A percentile compares a stretch with the other conserved stretches of the same genome.
These are phyloP conservation scores for Exocentrus adspersus DNA, from an alignment of 2,888 invertebrate species.

Conservation along the genomic window DNA sequence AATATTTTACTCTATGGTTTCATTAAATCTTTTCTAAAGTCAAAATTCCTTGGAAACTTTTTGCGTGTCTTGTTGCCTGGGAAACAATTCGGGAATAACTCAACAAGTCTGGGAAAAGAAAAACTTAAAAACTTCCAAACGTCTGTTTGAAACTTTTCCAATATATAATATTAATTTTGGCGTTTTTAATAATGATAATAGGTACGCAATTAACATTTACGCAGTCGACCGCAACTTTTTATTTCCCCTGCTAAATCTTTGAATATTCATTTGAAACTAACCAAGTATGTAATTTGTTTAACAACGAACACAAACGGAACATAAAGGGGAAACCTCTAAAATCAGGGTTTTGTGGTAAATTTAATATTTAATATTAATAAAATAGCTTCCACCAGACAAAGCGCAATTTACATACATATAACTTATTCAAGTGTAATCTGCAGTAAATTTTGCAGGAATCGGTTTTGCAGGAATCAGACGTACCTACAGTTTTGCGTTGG, in stretches of 20 bases:
- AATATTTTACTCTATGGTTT: too few species aligned
- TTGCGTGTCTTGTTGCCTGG: neutral
- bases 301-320: too few species aligned
- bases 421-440: neutral
- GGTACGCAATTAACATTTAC: too few species aligned
- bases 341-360: neutral
- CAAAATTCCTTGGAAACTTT: neutral
- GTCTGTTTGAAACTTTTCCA: neutral
- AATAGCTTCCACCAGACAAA: neutral
- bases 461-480: too few species aligned
- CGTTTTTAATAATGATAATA: too few species aligned
- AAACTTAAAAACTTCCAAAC: neutral
- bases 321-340: too few species aligned
- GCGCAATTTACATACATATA: neutral
- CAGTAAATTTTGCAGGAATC: neutral
- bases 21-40: neutral
- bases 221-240: too few species aligned
- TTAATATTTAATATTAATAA: neutral
- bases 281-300: too few species aligned
- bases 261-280: too few species aligned
- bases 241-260: too few species aligned
- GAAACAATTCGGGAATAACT: neutral
- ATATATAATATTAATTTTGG: too few species aligned
- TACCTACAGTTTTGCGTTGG: neutral
- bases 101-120: neutral